Conservation (phyloP, 2,797 vertebrate genomes). For the Tragopan temminckii region DNA sequence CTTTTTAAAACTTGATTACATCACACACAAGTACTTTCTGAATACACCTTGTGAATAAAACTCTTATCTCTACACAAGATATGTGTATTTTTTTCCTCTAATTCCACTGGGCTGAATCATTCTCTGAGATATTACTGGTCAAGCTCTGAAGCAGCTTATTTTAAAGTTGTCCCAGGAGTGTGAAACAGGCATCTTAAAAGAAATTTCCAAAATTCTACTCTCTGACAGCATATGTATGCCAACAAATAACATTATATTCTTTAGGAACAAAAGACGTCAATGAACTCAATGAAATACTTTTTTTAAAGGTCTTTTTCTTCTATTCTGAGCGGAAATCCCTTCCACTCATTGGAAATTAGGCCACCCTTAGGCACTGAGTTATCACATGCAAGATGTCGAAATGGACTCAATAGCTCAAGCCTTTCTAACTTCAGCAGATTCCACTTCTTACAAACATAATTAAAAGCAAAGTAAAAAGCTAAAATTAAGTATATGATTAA, state of each 20-base stretch:
- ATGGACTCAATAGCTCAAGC: not conserved
- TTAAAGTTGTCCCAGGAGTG: not conserved
- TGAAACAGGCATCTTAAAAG: not conserved
- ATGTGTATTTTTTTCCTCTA: not conserved
- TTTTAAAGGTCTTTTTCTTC: not conserved
- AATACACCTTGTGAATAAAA: not conserved
- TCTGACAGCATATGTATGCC: not conserved
- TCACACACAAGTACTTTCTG: not conserved
- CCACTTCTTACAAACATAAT: not conserved
- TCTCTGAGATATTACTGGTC: not conserved
- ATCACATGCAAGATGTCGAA: not conserved
- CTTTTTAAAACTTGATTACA: not conserved
- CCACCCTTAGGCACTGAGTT: not conserved
- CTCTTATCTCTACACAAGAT: not conserved
- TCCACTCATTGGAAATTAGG: not conserved
- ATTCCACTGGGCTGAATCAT: not conserved
- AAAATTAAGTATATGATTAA: not conserved
- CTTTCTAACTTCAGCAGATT: not conserved
- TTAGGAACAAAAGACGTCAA: not conserved
- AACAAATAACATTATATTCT: not conserved
- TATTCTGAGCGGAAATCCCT: not conserved
- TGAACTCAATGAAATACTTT: not conserved
- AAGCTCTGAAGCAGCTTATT: not conserved
- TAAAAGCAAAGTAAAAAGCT: not conserved
- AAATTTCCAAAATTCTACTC: not conserved